Evolutionary conservation across 2,113 vertebrate genomes (phyloP).

Genomic region (Setophaga coronata): DNA sequence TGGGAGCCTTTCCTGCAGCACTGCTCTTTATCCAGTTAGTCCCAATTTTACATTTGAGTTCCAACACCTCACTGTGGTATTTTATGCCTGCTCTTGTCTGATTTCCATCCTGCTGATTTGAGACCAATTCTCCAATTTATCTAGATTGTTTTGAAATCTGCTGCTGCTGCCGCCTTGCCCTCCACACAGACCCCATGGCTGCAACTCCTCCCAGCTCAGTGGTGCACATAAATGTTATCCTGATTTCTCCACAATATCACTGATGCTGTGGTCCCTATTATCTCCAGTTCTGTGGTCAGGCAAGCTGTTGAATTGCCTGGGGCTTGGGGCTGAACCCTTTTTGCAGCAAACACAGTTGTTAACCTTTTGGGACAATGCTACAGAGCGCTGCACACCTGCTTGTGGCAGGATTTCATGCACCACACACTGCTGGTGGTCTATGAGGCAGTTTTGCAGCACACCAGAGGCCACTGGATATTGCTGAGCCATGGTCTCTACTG

Average conservation of each 20-base stretch:
- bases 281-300: background rate
- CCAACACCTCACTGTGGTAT: slow-evolving; percentile 32
- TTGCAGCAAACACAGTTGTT: background rate
- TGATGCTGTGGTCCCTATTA: background rate
- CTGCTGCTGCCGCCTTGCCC: background rate
- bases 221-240: background rate
- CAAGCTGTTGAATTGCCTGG: background rate
- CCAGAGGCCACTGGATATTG: background rate
- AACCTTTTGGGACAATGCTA: background rate
- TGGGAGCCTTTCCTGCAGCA: background rate
- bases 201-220: background rate
- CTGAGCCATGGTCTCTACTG: background rate
- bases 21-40: slow-evolving; percentile 33
- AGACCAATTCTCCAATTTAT: slow-evolving; percentile 35
- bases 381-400: background rate
- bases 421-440: background rate
- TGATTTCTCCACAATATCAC: background rate
- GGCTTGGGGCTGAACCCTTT: background rate
- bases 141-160: slow-evolving; percentile 25
- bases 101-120: slow-evolving; percentile 48
- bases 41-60: background rate
- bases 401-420: background rate
- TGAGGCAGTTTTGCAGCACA: background rate
- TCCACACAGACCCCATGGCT: background rate
- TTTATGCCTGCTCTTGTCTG: background rate